These are phyloP conservation scores for Nemotelus nigrinus DNA, from an alignment of 2,888 invertebrate genomes.

Conservation along the genomic window DNA sequence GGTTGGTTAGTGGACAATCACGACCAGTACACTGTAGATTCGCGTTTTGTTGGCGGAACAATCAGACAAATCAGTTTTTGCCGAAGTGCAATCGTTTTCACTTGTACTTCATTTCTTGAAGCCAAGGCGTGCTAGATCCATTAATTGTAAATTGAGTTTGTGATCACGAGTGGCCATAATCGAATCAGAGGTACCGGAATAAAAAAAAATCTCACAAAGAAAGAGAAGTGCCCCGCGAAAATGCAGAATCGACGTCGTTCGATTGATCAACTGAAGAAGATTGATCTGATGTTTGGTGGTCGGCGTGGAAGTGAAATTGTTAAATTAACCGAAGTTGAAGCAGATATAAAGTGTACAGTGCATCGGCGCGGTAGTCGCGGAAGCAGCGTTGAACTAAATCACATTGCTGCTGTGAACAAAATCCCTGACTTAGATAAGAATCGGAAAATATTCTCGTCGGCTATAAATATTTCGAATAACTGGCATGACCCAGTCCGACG, in stretches of 20 bases:
- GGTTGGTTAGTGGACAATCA: constrained; percentile 22
- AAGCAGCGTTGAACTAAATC: constrained; percentile 55
- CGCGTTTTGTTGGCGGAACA: constrained; percentile 24
- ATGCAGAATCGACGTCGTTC: constrained; percentile 43
- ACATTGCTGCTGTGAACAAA: constrained; percentile 17
- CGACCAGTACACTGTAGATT: constrained; percentile 22
- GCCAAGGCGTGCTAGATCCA: neutral
- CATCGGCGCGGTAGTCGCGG: constrained; percentile 68
- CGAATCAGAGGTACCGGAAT: neutral
- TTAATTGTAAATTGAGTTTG: neutral
- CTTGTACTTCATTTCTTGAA: constrained; percentile 1
- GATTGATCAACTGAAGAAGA: constrained; percentile 51
- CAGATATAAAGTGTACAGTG: constrained; percentile 76
- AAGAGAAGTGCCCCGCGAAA: neutral
- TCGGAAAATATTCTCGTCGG: constrained; percentile 57
- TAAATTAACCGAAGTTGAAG: constrained; percentile 68
- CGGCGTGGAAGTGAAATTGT: constrained; percentile 58
- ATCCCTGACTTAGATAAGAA: constrained; percentile 22
- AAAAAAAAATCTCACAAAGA: neutral
- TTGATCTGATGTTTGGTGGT: constrained; percentile 50
- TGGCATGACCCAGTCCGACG: constrained; percentile 35
- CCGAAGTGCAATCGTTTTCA: neutral
- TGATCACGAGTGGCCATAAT: neutral
- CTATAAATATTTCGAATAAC: constrained; percentile 29
- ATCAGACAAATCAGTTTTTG: constrained; percentile 4